Percentiles rank a stretch among this genome's conserved stretches.
These are phyloP conservation scores for Eublepharis macularius DNA, from an alignment of 2,113 vertebrate genomes.

Conservation along the genomic window DNA sequence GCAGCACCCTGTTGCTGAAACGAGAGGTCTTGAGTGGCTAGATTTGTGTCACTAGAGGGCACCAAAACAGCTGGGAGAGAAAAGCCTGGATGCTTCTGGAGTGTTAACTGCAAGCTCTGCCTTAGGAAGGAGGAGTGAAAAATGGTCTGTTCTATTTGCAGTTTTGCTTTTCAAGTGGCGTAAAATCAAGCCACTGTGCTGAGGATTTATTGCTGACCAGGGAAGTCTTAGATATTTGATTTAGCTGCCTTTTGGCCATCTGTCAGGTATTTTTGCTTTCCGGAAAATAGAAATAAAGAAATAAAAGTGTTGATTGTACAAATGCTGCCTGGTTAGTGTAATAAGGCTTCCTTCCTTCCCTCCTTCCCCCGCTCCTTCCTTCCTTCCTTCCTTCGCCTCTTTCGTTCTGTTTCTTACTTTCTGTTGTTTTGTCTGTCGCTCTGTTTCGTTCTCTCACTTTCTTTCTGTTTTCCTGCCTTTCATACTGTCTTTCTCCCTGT, in stretches of 20 bases:
- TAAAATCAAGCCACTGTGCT: not conserved
- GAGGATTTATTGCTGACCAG: not conserved
- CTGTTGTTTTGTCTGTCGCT: too few relatives aligned
- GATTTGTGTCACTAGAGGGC: not conserved
- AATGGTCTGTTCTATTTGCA: not conserved
- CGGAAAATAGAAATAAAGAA: not conserved
- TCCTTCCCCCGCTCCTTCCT: too few relatives aligned
- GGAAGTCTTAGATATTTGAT: not conserved
- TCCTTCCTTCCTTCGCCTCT: too few relatives aligned
- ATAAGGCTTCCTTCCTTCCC: too few relatives aligned
- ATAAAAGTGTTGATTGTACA: not conserved
- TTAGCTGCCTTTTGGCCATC: not conserved
- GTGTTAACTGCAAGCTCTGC: not conserved
- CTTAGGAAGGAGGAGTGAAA: not conserved
- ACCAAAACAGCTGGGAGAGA: constrained; percentile 2
- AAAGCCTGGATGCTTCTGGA: not conserved
- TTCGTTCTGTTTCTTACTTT: too few relatives aligned
- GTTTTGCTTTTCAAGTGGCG: not conserved
- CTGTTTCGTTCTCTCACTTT: too few relatives aligned
- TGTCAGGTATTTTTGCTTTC: not conserved
- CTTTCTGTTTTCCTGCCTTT: too few relatives aligned
- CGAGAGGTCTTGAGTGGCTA: not conserved
- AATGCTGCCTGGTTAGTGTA: not conserved
- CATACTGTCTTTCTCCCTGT: too few relatives aligned
- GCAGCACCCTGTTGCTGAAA: not conserved